A percentile compares a stretch with the other conserved stretches of the same genome.
Conservation (phyloP, 1,140 invertebrate species). For the Drosophila serrata region DNA sequence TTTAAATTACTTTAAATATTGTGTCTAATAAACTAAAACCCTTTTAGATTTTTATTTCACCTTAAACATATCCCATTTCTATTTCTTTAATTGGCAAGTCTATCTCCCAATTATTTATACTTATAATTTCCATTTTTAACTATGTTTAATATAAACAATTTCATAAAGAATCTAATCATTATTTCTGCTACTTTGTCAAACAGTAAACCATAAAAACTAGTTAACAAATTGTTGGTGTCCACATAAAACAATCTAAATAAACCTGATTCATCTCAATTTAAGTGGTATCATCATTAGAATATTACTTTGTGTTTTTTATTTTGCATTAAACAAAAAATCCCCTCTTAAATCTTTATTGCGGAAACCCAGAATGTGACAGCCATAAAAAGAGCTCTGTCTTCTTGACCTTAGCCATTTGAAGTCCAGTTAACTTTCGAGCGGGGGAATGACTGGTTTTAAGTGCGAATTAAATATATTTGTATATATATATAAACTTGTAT, state of each 20-base stretch:
- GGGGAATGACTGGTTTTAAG: conserved; percentile 29
- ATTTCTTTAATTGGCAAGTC: background rate
- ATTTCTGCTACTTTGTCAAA: background rate
- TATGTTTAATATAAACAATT: background rate
- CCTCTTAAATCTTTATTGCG: background rate
- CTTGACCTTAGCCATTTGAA: conserved; percentile 34
- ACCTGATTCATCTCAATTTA: conserved; percentile 5
- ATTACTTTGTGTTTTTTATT: background rate
- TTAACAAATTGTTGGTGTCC: background rate
- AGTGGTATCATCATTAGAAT: conserved; percentile 4
- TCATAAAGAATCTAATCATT: background rate
- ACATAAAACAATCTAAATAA: background rate
- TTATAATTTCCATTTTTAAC: background rate
- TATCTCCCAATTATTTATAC: background rate
- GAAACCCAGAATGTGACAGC: conserved; percentile 6
- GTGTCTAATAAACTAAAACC: background rate
- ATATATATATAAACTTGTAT: conserved; percentile 15
- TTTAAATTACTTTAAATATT: background rate
- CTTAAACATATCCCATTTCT: background rate
- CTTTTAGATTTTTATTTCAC: background rate
- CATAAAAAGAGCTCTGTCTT: conserved; percentile 1
- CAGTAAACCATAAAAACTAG: background rate
- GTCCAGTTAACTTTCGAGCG: conserved; percentile 16
- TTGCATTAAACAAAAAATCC: background rate
- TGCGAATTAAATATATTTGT: conserved; percentile 25